Evolutionary conservation across 1,140 invertebrate genomes (phyloP), one percentile per base, ranked within the genome.

Genomic region (Drosophila mayri): DNA sequence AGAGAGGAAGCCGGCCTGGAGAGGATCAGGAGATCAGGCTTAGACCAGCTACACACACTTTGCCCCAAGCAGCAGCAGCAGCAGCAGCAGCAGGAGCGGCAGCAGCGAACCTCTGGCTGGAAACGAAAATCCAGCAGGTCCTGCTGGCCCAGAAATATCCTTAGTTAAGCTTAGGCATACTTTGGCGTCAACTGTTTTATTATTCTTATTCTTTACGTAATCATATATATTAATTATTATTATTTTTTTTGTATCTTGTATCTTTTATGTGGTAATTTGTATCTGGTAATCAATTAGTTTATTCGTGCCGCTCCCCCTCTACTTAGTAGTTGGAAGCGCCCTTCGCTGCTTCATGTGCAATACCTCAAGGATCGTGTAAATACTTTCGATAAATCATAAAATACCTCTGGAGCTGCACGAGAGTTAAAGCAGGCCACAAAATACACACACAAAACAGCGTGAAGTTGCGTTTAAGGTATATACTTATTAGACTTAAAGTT

Each of bases 31-130:
- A 32, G 25, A 28, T 37, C 18, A 7, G 52, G 52, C 20, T 22
- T 14, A 54, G 47, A 90, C 85, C 85, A 88, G 85, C 85, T 90
- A 88, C 85, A 90, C 65, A 75, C 71, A 88, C 85, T 85, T 88
- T 85, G 85, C 85, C 85, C 60, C 60, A 62, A 65, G 54, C 20
- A 50, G 49, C 47, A 50, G 52, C 50, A 7, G 30, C 28, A 35
- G 30, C 30, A 32, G 49, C 16, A 52, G 28, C 6, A 20, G 30
- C 28, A 47, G 25, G 16, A 10, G 22, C 25, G n/a, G 16, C 0
- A 49, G 25, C 47, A 12, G 16, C n/a, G n/a, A n/a, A n/a, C n/a
- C n/a, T n/a, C n/a, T n/a, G n/a, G n/a, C n/a, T n/a, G n/a, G n/a
- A n/a, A n/a, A n/a, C n/a, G n/a, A n/a, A n/a, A n/a, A n/a, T n/a